Evolutionary conservation across 2,113 vertebrate genomes (phyloP), one percentile per base, ranked within the genome.

Genomic region (Nycticebus coucang): DNA sequence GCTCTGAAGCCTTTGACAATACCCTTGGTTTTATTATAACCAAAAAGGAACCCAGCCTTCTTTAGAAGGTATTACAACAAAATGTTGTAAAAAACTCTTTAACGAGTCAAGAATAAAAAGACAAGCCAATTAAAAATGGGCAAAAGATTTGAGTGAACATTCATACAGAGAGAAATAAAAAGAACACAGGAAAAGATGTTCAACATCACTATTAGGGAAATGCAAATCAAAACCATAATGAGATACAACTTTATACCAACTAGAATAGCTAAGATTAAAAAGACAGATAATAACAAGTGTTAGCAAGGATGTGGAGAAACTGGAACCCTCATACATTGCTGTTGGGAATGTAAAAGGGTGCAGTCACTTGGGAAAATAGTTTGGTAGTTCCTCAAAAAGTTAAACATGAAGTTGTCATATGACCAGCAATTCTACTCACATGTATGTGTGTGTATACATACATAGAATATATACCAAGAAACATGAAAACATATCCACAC

Each of bases 131-230:
- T 77, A 66, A 81, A 89, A 84, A 86, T 21, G 15, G 33, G 59
- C 69, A 86, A 74, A 89, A 33, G 60, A 64, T 91, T 55, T 80
- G n/a, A 95, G 79, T 45, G 89, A 72, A 41, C 4, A 71, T 53
- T 83, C 79, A 64, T 78, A 57, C 26, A 93, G 74, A 87, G 69
- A 92, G 59, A 95, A 92, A 92, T 64, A 30, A 74, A 93, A 96
- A 89, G 53, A 68, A 82, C 15, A 69, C 12, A 71, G 53, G 69
- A 74, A 88, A 91, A 77, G 14, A 66, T 78, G 28, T 72, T 75
- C 41, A 60, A 11, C 17, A 53, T 69, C 50, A 55, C 41, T 13
- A 66, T 14, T 30, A 84, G 53, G 59, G 55, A 88, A 89, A 94
- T 2, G 53, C n/a, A 35, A 82, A n/a, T 82, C 68, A 89, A 89